Conservation (phyloP, 2,113 vertebrate species). For the Caranx melampygus region DNA sequence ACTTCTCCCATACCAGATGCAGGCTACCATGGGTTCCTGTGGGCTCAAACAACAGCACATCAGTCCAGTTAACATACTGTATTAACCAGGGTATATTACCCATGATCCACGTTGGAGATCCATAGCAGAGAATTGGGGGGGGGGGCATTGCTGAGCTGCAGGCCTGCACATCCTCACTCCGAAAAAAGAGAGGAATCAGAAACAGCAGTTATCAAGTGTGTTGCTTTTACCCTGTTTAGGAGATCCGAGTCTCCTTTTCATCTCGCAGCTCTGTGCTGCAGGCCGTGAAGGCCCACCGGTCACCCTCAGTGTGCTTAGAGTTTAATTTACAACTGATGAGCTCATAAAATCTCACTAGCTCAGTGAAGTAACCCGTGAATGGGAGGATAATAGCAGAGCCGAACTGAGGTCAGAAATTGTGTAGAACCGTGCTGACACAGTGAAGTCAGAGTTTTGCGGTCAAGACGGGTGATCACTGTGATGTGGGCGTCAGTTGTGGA, state of each 20-base stretch:
- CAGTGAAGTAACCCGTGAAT: conserved; percentile 17
- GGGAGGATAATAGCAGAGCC: conserved; percentile 44
- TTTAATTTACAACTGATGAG: conserved; percentile 48
- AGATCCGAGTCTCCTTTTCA: conserved; percentile 32
- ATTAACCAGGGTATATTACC: conserved; percentile 1
- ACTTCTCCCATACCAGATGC: conserved; percentile 40
- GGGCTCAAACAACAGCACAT: conserved; percentile 42
- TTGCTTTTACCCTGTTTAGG: conserved; percentile 60
- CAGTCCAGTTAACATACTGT: conserved; percentile 28
- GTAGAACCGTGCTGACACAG: conserved; percentile 36
- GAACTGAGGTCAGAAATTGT: conserved; percentile 53
- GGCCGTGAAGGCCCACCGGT: conserved; percentile 10
- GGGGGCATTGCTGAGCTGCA: conserved; percentile 29
- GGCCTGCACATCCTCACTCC: neutral
- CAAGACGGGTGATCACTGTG: neutral
- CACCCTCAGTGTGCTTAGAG: conserved; percentile 72
- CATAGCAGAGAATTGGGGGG: conserved; percentile 27
- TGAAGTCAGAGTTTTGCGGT: conserved; percentile 27
- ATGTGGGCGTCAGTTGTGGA: neutral
- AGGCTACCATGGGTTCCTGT: conserved; percentile 48
- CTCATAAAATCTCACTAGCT: conserved; percentile 37
- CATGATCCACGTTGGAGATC: conserved; percentile 38
- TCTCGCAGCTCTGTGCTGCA: conserved; percentile 19
- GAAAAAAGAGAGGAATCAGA: conserved; percentile 33
- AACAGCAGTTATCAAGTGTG: conserved; percentile 26